Percentiles rank a stretch among this genome's conserved stretches.
Conservation (phyloP, 2,797 vertebrate species). For the Nyctalus aviator region DNA sequence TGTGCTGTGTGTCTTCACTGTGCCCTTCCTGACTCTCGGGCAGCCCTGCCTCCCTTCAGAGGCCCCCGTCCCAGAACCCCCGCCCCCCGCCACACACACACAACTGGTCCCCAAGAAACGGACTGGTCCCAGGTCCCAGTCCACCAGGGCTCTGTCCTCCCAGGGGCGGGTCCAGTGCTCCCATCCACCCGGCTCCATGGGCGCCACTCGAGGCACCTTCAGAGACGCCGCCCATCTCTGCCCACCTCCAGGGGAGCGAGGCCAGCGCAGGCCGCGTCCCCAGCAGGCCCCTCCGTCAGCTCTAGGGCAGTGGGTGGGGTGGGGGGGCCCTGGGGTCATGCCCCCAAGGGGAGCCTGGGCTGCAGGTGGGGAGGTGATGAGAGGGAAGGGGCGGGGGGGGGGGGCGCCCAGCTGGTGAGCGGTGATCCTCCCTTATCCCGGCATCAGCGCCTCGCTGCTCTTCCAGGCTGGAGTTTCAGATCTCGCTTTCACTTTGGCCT, state of each 20-base stretch:
- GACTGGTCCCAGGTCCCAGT: not conserved
- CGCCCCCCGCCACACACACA: too few relatives aligned
- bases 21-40: not conserved
- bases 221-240: not conserved
- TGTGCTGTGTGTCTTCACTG: rapidly evolving
- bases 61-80: not conserved
- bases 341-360: not conserved
- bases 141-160: not conserved
- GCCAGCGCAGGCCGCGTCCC: not conserved
- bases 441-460: slow-evolving; percentile 62
- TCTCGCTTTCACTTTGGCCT: slow-evolving; percentile 78
- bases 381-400: not conserved
- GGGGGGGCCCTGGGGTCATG: not conserved
- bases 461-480: slow-evolving; percentile 79
- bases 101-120: not conserved
- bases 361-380: not conserved
- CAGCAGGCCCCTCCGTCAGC: not conserved
- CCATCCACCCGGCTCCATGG: not conserved
- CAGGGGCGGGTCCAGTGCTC: not conserved
- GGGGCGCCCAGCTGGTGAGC: slow-evolving; percentile 80
- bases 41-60: not conserved
- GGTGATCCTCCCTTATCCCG: slow-evolving; percentile 75
- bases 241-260: not conserved
- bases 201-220: not conserved
- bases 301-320: not conserved